Base-by-base conservation (phyloP, 2,888 invertebrate species). In the Hyalella azteca region DNA sequence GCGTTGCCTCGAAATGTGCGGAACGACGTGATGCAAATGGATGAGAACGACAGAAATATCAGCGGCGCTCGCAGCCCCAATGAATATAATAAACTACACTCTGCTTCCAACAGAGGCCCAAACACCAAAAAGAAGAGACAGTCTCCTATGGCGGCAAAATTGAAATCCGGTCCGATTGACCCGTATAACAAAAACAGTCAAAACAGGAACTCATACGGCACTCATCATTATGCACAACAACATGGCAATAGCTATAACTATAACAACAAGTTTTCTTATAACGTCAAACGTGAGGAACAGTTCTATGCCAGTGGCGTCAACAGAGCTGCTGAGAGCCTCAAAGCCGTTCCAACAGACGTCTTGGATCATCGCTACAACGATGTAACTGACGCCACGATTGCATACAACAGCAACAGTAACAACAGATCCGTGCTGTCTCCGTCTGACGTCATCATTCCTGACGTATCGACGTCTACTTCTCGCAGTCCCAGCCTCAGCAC, bases 261-360 rank as follows among this genome's bases (percentile, higher is more conserved):
- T 7, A 36, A 45, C 45, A 45, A 66, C 36, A 66, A 66, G 66
- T 66, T 66, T 36, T n/a, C 29, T 66, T 66, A 66, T 36, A 36
- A 66, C 36, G 36, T 66, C 19, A 36, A 39, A 66, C 32, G 39
- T 3, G 36, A 36, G n/a, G 36, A 66, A 39, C 66, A 32, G 36
- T 66, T 66, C 39, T 66, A 66, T 29, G 66, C 19, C 13, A 66
- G 66, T 19, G 19, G 66, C 4, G 15, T 66, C 3, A 66, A n/a
- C 36, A 5, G 66, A 32, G n/a, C 36, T 36, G 29, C 15, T 36
- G 19, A 66, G 3, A 36, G 11, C 26, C 19, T 5, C 39, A 29
- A 19, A 36, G 66, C 22, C 29, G 19, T 11, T 2, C 15, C 11
- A 13, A 22, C 7, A 66, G 39, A 36, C 66, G 39, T 29, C 32